Evolutionary conservation across 2,113 vertebrate species (phyloP).

Genomic region (Gasterosteus aculeatus): DNA sequence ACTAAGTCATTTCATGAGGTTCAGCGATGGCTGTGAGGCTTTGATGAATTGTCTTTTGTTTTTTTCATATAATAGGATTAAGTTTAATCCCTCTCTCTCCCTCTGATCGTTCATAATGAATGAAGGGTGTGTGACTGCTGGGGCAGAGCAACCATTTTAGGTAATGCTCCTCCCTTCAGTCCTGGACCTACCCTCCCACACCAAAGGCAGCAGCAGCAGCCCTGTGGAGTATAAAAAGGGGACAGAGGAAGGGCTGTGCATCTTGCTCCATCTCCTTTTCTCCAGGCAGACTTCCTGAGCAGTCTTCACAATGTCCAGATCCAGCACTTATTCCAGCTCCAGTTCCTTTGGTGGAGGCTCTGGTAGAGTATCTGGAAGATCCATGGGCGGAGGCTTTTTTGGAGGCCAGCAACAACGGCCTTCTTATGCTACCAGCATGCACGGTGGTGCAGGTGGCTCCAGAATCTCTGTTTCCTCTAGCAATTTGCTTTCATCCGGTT

Average conservation of each 20-base stretch:
- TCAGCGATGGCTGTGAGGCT: background rate
- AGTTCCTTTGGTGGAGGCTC: background rate
- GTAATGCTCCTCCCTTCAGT: slow-evolving; percentile 41
- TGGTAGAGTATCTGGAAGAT: background rate
- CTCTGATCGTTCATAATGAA: background rate
- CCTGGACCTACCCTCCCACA: slow-evolving; percentile 44
- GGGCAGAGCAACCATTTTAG: slow-evolving; percentile 16
- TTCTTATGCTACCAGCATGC: slow-evolving; percentile 54
- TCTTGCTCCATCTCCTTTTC: slow-evolving; percentile 60
- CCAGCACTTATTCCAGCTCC: background rate
- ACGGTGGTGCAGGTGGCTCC: slow-evolving; percentile 62
- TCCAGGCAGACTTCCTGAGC: slow-evolving; percentile 52
- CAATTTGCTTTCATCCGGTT: background rate
- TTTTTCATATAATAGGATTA: background rate
- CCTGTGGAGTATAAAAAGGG: slow-evolving; percentile 69
- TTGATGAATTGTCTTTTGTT: background rate
- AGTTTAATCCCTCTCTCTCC: slow-evolving; percentile 18
- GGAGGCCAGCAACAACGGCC: background rate
- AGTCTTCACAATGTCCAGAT: slow-evolving; percentile 29
- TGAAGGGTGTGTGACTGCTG: slow-evolving; percentile 21
- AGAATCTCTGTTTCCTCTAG: slow-evolving; percentile 59
- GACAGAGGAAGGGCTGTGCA: slow-evolving; percentile 16
- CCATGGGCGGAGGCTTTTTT: background rate
- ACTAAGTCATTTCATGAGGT: background rate
- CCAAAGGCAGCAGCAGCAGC: slow-evolving; percentile 30